Base-by-base conservation (phyloP, 2,888 invertebrate species). In the Pharmacophagus antenor region DNA sequence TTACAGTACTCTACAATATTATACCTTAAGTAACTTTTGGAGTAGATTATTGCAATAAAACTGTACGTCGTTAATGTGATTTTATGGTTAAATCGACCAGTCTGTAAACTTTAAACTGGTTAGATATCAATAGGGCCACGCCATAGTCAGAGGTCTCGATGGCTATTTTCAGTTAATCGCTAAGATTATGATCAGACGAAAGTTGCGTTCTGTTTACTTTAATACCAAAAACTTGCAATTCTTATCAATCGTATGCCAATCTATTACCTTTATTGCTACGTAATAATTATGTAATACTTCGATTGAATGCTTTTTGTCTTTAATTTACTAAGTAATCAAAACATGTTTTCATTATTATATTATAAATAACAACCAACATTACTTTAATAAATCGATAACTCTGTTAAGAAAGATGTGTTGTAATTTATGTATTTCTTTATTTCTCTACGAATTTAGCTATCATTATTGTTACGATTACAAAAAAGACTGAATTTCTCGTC, bases 121-220 rank as follows among this genome's bases (percentile, higher is more conserved):
- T 17, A 21, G 23, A 42, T 44, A 25, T 27, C 53, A 44, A 46
- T 46, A 20, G 46, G 20, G 10, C 7, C 53, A 44, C 20, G 18
- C 7, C 8, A 46, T 12, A 18, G 56, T 56, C 56, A 56, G 49
- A 56, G 25, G 56, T 56, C 56, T 22, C 41, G 49, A 25, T 22
- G 41, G 49, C 23, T 20, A 23, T 49, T 37, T 48, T 47, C 48
- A 49, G 49, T 56, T 49, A 49, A 56, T 23, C 23, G 23, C 37
- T 20, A 41, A 31, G 3, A 3, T 31, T 31, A 12, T 31, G 31
- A 31, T 10, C 15, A 31, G 31, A 31, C 3, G 31, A 31, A 31
- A 31, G 31, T 31, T 31, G 15, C 10, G 31, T 31, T 31, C 3
- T 7, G 31, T 7, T 10, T 3, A n/a, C n/a, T n/a, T n/a, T n/a